phyloP scores from a whole-genome alignment of 2,888 invertebrate genomes.

The Sminthurides aquaticus region DNA sequence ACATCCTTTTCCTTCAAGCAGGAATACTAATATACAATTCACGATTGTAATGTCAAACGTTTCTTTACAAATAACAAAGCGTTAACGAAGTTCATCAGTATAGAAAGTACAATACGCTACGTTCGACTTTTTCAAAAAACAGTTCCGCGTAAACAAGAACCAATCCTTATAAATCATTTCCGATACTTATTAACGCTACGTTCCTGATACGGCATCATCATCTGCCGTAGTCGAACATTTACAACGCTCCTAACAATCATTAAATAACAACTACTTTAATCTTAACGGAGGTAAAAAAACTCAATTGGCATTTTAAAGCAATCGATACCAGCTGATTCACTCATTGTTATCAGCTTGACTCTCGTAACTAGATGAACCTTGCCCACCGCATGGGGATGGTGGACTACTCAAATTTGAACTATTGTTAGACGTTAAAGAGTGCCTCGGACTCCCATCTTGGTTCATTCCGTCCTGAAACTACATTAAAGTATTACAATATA shows the following conservation, averaged over 20 bases:
- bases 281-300: neutral
- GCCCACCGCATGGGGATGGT: constrained; percentile 59
- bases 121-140: neutral
- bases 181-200: neutral
- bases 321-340: constrained; percentile 8
- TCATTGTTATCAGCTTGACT: constrained; percentile 47
- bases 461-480: constrained; percentile 47
- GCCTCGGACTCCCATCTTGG: constrained; percentile 57
- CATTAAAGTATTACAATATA: too few relatives aligned
- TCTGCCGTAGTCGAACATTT: too few relatives aligned
- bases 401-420: constrained; percentile 67
- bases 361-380: constrained; percentile 61
- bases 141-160: neutral
- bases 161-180: neutral
- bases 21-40: neutral
- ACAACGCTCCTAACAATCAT: neutral
- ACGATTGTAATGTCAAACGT: neutral
- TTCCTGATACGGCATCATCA: neutral
- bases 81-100: neutral
- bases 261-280: neutral
- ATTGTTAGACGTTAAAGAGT: constrained; percentile 66
- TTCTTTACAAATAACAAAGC: neutral
- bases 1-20: neutral
- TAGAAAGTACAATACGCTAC: neutral
- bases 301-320: neutral